Evolutionary conservation across 2,113 vertebrate genomes (phyloP).

Genomic region (Anolis carolinensis): DNA sequence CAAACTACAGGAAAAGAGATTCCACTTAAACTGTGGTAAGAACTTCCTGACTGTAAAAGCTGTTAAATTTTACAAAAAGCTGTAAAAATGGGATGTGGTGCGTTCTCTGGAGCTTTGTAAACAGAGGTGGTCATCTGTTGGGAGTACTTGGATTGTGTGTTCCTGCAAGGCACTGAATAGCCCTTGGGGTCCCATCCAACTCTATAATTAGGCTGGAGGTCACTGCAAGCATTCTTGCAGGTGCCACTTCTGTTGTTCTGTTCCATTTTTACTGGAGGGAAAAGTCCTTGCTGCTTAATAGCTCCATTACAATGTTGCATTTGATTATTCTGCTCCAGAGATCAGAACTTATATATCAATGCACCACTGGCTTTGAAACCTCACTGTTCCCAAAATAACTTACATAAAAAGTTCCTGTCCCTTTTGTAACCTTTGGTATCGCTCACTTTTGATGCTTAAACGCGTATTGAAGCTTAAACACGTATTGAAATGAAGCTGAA

Average conservation of each 20-base stretch:
- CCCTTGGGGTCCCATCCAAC: too few relatives aligned
- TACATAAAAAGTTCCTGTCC: slow-evolving; percentile 13
- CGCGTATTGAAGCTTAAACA: neutral
- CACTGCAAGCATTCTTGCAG: neutral
- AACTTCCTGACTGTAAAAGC: too few relatives aligned
- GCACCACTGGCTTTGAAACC: slow-evolving; percentile 28
- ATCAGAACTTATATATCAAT: slow-evolving; percentile 2
- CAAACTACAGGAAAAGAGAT: too few relatives aligned
- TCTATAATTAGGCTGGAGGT: neutral
- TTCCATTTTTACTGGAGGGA: neutral
- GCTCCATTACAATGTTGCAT: slow-evolving; percentile 12
- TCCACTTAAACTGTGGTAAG: too few relatives aligned
- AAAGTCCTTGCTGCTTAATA: too few relatives aligned
- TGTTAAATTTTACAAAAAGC: too few relatives aligned
- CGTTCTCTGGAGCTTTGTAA: too few relatives aligned
- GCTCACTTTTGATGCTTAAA: neutral
- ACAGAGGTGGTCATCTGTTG: too few relatives aligned
- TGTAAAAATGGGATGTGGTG: too few relatives aligned
- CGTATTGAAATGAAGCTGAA: neutral
- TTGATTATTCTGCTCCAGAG: slow-evolving; percentile 11
- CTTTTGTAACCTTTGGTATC: neutral
- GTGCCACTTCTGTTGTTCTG: neutral
- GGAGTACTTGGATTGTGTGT: too few relatives aligned
- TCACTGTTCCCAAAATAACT: slow-evolving; percentile 18
- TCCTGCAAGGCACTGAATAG: too few relatives aligned